These are phyloP conservation scores for Muscicapa adusta DNA, from an alignment of 2,113 vertebrate species.

Conservation along the genomic window DNA sequence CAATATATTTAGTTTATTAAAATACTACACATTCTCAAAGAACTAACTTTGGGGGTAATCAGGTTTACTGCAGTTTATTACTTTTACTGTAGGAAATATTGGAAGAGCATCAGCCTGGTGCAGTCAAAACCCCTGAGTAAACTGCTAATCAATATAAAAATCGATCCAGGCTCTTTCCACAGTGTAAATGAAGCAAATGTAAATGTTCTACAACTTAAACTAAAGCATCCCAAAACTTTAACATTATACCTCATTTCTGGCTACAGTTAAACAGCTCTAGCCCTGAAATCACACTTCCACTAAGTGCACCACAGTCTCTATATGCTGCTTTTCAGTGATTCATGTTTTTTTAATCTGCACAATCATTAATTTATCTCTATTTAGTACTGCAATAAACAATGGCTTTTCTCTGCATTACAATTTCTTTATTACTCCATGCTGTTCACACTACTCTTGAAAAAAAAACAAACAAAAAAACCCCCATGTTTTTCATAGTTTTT, in stretches of 20 bases:
- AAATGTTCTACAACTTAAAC: neutral
- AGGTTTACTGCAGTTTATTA: neutral
- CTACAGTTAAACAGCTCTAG: neutral
- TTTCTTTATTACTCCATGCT: neutral
- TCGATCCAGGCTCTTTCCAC: neutral
- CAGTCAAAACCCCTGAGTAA: neutral
- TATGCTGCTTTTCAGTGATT: neutral
- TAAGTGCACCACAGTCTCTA: neutral
- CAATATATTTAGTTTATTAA: neutral
- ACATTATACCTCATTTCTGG: neutral
- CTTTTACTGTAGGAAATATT: neutral
- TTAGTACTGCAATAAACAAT: neutral
- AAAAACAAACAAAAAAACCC: neutral
- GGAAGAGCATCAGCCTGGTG: neutral
- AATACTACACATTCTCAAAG: neutral
- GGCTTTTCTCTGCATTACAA: neutral
- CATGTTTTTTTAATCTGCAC: accelerated
- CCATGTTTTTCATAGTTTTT: neutral
- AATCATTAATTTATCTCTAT: neutral
- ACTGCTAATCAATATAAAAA: neutral
- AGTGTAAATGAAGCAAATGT: neutral
- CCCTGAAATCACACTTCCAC: neutral
- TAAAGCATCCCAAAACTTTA: neutral
- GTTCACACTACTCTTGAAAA: neutral
- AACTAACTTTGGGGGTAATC: neutral